Evolutionary conservation across 2,797 vertebrate genomes (phyloP), one percentile per base, ranked within the genome.

Genomic region (Crenuchus spilurus): DNA sequence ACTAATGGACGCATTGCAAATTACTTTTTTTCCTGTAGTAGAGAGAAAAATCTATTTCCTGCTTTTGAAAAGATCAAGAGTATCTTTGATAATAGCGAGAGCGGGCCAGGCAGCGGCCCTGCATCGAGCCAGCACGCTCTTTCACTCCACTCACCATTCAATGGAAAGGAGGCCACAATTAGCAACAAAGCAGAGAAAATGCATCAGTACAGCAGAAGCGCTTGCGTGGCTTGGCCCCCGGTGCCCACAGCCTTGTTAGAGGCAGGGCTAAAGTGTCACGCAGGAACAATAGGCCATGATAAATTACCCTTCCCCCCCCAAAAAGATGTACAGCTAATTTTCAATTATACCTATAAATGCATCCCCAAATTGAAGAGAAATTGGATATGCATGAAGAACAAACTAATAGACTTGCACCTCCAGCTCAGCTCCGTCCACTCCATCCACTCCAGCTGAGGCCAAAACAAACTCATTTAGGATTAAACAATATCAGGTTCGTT

Each of bases 41-140:
- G 68, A 93, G 92, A 92, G 89, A 93, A 94, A 98, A 98, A 97
- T 98, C 95, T 98, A 98, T 99, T 98, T 97, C 96, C 96, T 97
- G 96, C 97, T 98, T 98, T 99, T 98, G 95, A 98, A 99, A 98
- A 98, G 97, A 98, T 98, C 97, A 99, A 98, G 97, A 99, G 97
- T 99, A 98, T 98, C 96, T 98, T 97, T 96, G 96, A 98, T 99
- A 99, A 99, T 99, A 96, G 96, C 91, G 92, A 90, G 94, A 96
- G 96, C 94, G 87, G 95, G 93, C 92, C 93, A 93, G 94, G 95
- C 95, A 94, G 95, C 93, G 93, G 93, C 92, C 81, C 92, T 84
- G 94, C 94, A 93, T 92, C 93, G 93, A 96, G 96, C 97, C 96
- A 97, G 96, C 96, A 95, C 95, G 95, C 96, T 97, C 96, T 96